Conservation (phyloP, 1,140 invertebrate species). For the Pseudoatta argentina region DNA sequence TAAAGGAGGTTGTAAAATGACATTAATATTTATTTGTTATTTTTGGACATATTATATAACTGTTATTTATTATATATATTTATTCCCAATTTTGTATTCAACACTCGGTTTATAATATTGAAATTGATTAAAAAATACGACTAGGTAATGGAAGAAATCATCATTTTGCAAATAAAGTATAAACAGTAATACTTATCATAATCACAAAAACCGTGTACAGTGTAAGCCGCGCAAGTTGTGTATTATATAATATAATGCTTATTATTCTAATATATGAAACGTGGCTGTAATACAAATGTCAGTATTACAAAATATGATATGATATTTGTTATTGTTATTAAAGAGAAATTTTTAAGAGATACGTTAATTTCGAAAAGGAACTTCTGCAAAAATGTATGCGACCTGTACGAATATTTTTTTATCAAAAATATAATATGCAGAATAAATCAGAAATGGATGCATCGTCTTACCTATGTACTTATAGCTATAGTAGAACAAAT, state of each 20-base stretch:
- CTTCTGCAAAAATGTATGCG: slow-evolving; percentile 18
- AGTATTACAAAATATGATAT: slow-evolving; percentile 21
- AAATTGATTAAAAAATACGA: slow-evolving; percentile 18
- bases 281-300: slow-evolving; percentile 24
- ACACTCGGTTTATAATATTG: slow-evolving; percentile 21
- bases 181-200: slow-evolving; percentile 14
- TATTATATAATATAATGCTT: slow-evolving; percentile 16
- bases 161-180: slow-evolving; percentile 34
- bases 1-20: slow-evolving; percentile 21
- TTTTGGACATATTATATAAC: slow-evolving; percentile 26
- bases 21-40: slow-evolving; percentile 48
- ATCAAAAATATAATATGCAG: slow-evolving; percentile 29
- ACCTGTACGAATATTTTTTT: slow-evolving; percentile 37
- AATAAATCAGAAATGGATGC: slow-evolving; percentile 13
- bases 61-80: slow-evolving; percentile 48
- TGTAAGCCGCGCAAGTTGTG: neutral
- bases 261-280: slow-evolving; percentile 3
- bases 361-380: slow-evolving; percentile 17
- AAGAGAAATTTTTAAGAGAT: slow-evolving; percentile 26
- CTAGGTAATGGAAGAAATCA: slow-evolving; percentile 6
- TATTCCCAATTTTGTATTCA: slow-evolving; percentile 4
- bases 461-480: neutral
- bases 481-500: slow-evolving; percentile 3
- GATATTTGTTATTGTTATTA: slow-evolving; percentile 42
- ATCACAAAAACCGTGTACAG: neutral